Base-by-base conservation (phyloP, 2,113 vertebrate species). In the Scomber japonicus region DNA sequence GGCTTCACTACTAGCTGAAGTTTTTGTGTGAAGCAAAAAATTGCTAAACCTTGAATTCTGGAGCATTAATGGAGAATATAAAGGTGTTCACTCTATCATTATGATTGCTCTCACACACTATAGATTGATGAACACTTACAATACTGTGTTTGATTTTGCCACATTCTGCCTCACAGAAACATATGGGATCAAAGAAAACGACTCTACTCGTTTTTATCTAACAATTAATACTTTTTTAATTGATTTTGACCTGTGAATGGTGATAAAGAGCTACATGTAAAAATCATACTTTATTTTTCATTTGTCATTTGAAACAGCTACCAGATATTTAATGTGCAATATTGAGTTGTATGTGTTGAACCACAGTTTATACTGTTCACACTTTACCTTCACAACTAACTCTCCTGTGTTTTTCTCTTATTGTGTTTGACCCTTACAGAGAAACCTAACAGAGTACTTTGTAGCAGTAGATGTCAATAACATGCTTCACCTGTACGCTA, bases 381-480 rank as follows among this genome's bases (percentile, higher is more conserved):
- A 49, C 35, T 55, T 19, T 56, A 53, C n/a, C 56, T 54, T 75
- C 69, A 71, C 10, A 14, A 76, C 49, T 83, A 83, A 85, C 75
- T 83, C 13, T 60, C 7, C 16, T 56, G 8, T 61, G 3, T 85
- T 48, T 78, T 67, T 87, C 30, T 90, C 51, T 89, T 57, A 17
- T 75, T 91, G 70, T 86, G 66, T 86, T 88, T 88, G 84, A 82
- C 91, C 68, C 87, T 94, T 92, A 78, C 96, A 99, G 98, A 97
- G 97, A 94, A 99, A 99, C 91, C 95, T 99, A 93, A 99, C 98
- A 0, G 97, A 99, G 93, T 99, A 99, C 91, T 98, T 98, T 93
- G 97, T 99, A 92, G 98, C 98, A 40, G 98, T 99, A 83, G 98
- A 99, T 89, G 97, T 99, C 75, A 99, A 97, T 94, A 99, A 99